These are phyloP conservation scores for Himantopus leucocephalus DNA, from an alignment of 2,113 vertebrate genomes.

Conservation along the genomic window DNA sequence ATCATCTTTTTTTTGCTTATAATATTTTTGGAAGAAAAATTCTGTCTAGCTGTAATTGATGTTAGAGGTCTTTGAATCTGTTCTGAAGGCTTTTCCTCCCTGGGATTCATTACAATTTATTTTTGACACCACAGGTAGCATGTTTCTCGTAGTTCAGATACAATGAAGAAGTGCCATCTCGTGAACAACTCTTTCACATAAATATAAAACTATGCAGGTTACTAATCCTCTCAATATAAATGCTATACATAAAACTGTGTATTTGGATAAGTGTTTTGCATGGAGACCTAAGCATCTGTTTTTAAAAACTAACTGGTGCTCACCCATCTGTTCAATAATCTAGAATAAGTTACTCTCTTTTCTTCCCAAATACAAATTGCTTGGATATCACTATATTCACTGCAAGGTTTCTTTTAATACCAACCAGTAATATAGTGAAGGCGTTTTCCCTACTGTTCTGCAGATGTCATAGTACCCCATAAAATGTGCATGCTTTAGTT, in stretches of 20 bases:
- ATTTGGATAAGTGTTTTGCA: neutral
- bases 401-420: neutral
- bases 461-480: slow-evolving; percentile 12
- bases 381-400: neutral
- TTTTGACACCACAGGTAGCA: neutral
- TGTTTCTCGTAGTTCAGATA: neutral
- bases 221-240: neutral
- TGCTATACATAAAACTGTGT: neutral
- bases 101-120: neutral
- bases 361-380: neutral
- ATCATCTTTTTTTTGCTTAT: neutral
- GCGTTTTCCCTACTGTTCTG: neutral
- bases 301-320: neutral
- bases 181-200: neutral
- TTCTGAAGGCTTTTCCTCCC: neutral
- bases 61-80: neutral
- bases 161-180: neutral
- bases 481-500: neutral
- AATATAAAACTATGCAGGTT: neutral
- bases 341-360: neutral
- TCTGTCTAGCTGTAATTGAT: neutral
- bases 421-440: neutral
- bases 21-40: neutral
- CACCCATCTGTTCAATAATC: neutral
- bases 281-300: slow-evolving; percentile 6